Conservation (phyloP, 2,113 vertebrate genomes). For the Amblyopsis rosae region DNA sequence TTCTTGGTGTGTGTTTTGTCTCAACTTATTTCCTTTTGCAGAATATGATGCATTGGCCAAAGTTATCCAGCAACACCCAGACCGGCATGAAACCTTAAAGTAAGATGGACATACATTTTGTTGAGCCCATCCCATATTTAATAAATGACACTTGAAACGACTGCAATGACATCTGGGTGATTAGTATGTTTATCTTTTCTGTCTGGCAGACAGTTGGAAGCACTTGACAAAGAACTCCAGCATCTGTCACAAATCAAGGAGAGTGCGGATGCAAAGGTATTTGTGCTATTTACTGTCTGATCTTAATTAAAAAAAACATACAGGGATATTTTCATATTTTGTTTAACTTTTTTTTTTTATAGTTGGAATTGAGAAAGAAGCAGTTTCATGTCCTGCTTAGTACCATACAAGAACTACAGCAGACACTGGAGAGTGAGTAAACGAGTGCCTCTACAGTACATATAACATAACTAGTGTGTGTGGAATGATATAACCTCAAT, state of each 20-base stretch:
- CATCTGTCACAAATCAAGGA: slow-evolving; percentile 95
- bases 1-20: not conserved
- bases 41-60: slow-evolving; percentile 98
- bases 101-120: slow-evolving; percentile 54
- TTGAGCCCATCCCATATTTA: not conserved
- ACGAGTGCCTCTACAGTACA: not conserved
- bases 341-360: not conserved
- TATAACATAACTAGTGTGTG: not conserved
- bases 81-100: slow-evolving; percentile 95
- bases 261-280: slow-evolving; percentile 95
- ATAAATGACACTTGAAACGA: not conserved
- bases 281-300: not conserved
- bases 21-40: slow-evolving; percentile 48
- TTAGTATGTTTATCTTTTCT: slow-evolving; percentile 7
- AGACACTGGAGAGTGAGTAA: slow-evolving; percentile 95
- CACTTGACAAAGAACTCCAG: slow-evolving; percentile 94
- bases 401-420: slow-evolving; percentile 97
- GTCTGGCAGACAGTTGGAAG: slow-evolving; percentile 86
- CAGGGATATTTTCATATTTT: not conserved
- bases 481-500: not conserved
- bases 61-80: slow-evolving; percentile 96
- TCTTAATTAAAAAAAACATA: not conserved
- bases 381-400: slow-evolving; percentile 98
- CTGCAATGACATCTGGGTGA: not conserved
- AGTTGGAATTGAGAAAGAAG: slow-evolving; percentile 96